Percentiles rank a stretch among this genome's conserved stretches.
phyloP scores from a whole-genome alignment of 2,113 vertebrate genomes.

The Oryzias curvinotus region DNA sequence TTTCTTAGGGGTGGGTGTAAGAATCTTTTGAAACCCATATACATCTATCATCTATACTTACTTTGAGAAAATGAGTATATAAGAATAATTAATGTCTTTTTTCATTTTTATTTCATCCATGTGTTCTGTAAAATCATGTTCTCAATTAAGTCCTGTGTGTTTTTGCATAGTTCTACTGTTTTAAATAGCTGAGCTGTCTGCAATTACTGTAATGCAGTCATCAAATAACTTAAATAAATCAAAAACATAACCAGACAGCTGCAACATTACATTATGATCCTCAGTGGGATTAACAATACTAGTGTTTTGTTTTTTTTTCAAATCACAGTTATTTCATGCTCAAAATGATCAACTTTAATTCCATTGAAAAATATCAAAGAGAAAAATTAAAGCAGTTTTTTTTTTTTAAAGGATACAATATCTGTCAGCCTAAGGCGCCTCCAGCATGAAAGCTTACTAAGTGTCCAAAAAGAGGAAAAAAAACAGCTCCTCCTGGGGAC shows the following conservation, averaged over 20 bases:
- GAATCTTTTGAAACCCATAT: no score
- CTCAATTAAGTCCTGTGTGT: no score
- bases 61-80: no score
- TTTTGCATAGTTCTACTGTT: not conserved
- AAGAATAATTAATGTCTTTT: no score
- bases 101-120: no score
- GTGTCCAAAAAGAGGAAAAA: not conserved
- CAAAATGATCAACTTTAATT: conserved; percentile 1
- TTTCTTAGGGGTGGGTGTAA: no score
- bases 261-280: not conserved
- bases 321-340: conserved; percentile 3
- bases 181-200: not conserved
- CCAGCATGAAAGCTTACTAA: not conserved
- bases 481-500: not conserved
- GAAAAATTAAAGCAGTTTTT: not conserved
- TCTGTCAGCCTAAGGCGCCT: not conserved
- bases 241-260: not conserved
- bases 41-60: no score
- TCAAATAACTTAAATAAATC: not conserved
- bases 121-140: no score
- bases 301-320: not conserved
- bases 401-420: not conserved
- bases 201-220: not conserved
- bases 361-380: conserved; percentile 7
- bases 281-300: not conserved